A percentile compares a stretch with the other conserved stretches of the same genome.
Evolutionary conservation across 2,797 vertebrate genomes (phyloP).

Genomic region (Eremophila alpestris): DNA sequence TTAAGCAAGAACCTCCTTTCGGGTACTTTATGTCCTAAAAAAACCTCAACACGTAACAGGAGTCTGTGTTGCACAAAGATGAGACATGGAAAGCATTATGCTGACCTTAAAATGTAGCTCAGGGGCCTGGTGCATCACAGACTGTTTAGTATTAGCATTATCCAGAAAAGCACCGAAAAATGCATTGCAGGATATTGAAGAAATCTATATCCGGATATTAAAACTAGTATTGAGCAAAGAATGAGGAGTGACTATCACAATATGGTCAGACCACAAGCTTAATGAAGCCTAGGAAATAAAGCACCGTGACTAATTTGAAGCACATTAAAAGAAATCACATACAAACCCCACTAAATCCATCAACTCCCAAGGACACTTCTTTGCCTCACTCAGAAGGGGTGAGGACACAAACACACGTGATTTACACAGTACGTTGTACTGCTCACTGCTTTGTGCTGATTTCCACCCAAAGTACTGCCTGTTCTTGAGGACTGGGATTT

Average conservation of each 20-base stretch:
- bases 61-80: background rate
- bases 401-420: background rate
- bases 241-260: background rate
- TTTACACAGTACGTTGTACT: background rate
- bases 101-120: slow-evolving; percentile 31
- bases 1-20: background rate
- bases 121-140: slow-evolving; percentile 6
- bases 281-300: slow-evolving; percentile 42
- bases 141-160: slow-evolving; percentile 41
- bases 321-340: slow-evolving; percentile 28
- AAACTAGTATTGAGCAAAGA: slow-evolving; percentile 27
- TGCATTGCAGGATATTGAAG: slow-evolving; percentile 72
- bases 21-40: slow-evolving; percentile 20
- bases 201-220: slow-evolving; percentile 75
- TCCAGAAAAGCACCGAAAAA: slow-evolving; percentile 23
- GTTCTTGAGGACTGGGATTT: background rate
- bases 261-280: slow-evolving; percentile 21
- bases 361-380: background rate
- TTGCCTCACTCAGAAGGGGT: background rate
- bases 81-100: slow-evolving; percentile 44
- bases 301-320: slow-evolving; percentile 37
- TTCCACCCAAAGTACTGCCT: background rate
- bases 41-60: background rate
- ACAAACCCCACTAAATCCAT: slow-evolving; percentile 55
- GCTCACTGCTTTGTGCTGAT: background rate